Conservation (phyloP, 2,113 vertebrate species). For the Amphiprion percula region DNA sequence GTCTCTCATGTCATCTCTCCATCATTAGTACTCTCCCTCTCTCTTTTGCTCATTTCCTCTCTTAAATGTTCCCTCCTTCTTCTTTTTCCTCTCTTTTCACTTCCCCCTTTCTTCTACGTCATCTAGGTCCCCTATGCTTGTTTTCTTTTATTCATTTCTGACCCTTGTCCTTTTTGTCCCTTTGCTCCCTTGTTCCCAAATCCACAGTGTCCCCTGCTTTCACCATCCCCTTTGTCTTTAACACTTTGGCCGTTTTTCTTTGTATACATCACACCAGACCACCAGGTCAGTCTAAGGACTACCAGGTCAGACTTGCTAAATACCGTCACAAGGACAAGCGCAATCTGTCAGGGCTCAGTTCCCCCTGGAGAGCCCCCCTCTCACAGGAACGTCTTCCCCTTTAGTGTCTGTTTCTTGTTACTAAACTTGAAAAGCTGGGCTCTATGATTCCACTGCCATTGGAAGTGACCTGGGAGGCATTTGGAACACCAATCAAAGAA, state of each 20-base stretch:
- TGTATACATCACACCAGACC: slow-evolving; percentile 26
- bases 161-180: slow-evolving; percentile 21
- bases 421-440: slow-evolving; percentile 69
- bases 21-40: background rate
- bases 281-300: slow-evolving; percentile 31
- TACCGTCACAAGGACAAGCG: background rate
- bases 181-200: background rate
- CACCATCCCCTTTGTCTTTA: slow-evolving; percentile 3
- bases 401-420: slow-evolving; percentile 79
- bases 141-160: slow-evolving; percentile 35
- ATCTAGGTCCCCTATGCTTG: slow-evolving; percentile 3
- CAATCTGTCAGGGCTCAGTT: slow-evolving; percentile 14
- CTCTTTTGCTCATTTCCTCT: slow-evolving; percentile 8
- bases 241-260: slow-evolving; percentile 32
- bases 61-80: background rate
- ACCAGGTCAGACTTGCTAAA: slow-evolving; percentile 7
- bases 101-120: background rate
- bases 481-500: slow-evolving; percentile 36
- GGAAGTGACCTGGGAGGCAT: slow-evolving; percentile 58
- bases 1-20: slow-evolving; percentile 1
- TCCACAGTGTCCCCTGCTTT: slow-evolving; percentile 1
- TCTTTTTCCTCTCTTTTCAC: background rate
- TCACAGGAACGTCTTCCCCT: slow-evolving; percentile 10
- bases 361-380: background rate
- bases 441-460: slow-evolving; percentile 70